Evolutionary conservation across 2,113 vertebrate species (phyloP).

Genomic region (Mastomys coucha): DNA sequence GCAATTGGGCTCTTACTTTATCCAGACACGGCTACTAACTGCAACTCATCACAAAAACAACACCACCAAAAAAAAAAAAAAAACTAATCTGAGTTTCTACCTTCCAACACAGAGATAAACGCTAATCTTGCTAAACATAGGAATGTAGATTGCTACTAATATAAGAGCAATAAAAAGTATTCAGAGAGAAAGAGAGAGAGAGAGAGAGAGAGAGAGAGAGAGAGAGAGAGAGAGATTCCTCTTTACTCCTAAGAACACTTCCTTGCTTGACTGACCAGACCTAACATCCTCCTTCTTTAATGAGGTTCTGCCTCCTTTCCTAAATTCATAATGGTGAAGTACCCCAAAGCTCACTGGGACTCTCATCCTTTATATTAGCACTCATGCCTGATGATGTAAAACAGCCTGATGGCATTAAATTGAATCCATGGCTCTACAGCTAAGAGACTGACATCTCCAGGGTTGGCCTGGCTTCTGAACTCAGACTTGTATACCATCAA

Average conservation of each 20-base stretch:
- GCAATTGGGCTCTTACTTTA: not conserved
- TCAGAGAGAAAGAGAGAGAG: not conserved
- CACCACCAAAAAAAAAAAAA: no score
- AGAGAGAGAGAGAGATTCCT: not conserved
- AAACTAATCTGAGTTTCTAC: not conserved
- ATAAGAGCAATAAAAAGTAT: not conserved
- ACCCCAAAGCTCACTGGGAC: not conserved
- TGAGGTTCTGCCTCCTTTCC: not conserved
- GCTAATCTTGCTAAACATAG: not conserved
- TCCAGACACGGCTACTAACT: not conserved
- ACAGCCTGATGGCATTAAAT: not conserved
- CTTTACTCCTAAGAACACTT: not conserved
- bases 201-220: not conserved
- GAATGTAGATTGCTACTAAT: not conserved
- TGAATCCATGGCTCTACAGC: not conserved
- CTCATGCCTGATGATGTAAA: not conserved
- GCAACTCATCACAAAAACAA: not conserved
- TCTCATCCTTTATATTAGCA: not conserved
- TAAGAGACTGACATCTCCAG: not conserved
- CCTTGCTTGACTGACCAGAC: not conserved
- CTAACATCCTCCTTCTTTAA: not conserved
- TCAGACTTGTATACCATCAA: not conserved
- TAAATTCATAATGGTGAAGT: not conserved
- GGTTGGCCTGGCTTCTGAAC: not conserved
- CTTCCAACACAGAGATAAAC: slow-evolving; percentile 8